Evolutionary conservation across 2,113 vertebrate genomes (phyloP).

Genomic region (Atrichornis clamosus): DNA sequence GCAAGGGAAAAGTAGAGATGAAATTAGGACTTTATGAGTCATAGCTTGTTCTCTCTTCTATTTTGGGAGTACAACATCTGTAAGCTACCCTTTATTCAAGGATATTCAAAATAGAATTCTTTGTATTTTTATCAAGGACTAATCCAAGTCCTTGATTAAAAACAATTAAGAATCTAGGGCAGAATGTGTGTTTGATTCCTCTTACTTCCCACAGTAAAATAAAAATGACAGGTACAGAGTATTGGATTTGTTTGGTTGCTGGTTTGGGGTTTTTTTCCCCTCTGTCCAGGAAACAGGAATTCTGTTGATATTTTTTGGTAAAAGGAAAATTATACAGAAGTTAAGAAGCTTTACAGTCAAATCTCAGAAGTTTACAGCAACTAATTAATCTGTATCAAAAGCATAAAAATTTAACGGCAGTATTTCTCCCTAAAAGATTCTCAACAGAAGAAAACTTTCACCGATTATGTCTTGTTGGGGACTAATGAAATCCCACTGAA

Average conservation of each 20-base stretch:
- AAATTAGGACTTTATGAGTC: constrained; percentile 31
- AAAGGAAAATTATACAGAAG: neutral
- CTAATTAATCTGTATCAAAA: neutral
- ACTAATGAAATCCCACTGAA: neutral
- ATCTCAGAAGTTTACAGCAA: neutral
- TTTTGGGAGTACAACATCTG: constrained; percentile 8
- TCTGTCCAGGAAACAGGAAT: neutral
- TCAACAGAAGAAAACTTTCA: neutral
- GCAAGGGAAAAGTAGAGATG: neutral
- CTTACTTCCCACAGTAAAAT: neutral
- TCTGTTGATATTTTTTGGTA: neutral
- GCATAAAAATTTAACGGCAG: neutral
- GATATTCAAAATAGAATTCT: neutral
- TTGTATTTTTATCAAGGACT: neutral
- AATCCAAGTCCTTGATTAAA: neutral
- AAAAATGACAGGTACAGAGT: neutral
- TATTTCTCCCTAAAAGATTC: neutral
- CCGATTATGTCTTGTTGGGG: neutral
- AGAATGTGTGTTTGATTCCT: neutral
- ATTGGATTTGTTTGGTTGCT: neutral
- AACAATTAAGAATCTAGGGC: neutral
- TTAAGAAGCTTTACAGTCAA: neutral
- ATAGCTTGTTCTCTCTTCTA: neutral
- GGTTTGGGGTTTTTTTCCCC: neutral
- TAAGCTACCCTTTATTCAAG: constrained; percentile 8